These are phyloP conservation scores for Cuniculus paca DNA, from an alignment of 2,797 vertebrate species.

Conservation along the genomic window DNA sequence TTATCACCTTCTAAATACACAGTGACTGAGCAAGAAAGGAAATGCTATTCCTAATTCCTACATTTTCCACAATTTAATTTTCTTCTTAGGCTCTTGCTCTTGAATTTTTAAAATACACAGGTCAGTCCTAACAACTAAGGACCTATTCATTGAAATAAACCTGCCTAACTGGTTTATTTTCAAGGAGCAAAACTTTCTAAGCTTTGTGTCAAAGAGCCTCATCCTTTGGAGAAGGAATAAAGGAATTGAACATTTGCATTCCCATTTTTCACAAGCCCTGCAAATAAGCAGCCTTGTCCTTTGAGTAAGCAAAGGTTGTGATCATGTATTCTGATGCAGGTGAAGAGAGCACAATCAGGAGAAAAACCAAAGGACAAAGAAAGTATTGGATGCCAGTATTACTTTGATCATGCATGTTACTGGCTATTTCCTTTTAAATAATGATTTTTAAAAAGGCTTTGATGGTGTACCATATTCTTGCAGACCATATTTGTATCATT, in stretches of 20 bases:
- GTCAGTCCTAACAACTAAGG: background rate
- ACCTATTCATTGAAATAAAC: background rate
- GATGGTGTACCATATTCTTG: slow-evolving; percentile 57
- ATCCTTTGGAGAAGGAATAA: background rate
- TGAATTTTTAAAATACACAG: slow-evolving; percentile 48
- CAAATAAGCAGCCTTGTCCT: background rate
- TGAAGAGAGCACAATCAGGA: background rate
- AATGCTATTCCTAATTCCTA: background rate
- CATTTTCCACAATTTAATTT: fast-evolving
- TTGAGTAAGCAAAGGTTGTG: background rate
- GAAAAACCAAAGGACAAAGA: slow-evolving; percentile 56
- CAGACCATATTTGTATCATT: slow-evolving; percentile 67
- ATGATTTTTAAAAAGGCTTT: slow-evolving; percentile 45
- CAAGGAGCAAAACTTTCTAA: slow-evolving; percentile 1
- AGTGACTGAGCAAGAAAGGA: background rate
- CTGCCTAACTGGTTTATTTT: background rate
- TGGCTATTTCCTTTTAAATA: slow-evolving; percentile 53
- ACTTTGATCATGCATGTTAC: slow-evolving; percentile 55
- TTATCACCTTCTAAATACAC: background rate
- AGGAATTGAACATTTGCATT: background rate
- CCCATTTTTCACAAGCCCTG: background rate
- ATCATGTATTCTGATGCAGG: background rate
- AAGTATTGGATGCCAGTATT: background rate
- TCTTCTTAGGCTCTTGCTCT: background rate
- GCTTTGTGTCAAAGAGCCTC: background rate